Evolutionary conservation across 2,113 vertebrate species (phyloP), one percentile per base, ranked within the genome.

Genomic region (Carollia perspicillata): DNA sequence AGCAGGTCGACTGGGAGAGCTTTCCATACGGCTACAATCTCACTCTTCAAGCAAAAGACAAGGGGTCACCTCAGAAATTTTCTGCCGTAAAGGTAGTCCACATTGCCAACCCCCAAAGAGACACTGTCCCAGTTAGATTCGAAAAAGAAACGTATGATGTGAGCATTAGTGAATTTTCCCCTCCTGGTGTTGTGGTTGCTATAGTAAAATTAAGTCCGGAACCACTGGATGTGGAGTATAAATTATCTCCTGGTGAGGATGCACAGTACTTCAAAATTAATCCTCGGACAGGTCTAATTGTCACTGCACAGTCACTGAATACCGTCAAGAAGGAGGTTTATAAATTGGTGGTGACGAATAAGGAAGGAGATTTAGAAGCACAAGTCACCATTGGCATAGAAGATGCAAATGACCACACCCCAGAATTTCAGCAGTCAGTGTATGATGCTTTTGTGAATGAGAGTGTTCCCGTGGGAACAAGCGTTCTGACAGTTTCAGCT

Each of bases 1-100:
- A 98, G 79, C 97, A 98, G 14, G 90, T 99, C 18, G 98, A 99
- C 2, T 99, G 99, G 99, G 98, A 99, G 42, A 98, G 63, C 60
- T 99, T 98, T 90, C 99, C 99, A 0, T 98, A 99, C 49, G 99
- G 99, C 83, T 99, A 98, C 93, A 99, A 99, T 75, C 98, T 99
- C 23, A 99, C 99, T 53, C 98, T 99, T 75, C 99, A 99, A 98
- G 99, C 99, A 1, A 99, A 99, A 97, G 99, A 99, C 97, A 99
- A 97, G 68, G 99, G 99, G 28, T 99, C 98, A 47, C 99, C 99
- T 49, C 99, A 99, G 83, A 99, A 99, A 89, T 98, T 99, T 92
- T 99, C 99, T 66, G 98, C 98, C 0, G 96, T 98, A 11, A 99
- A 98, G 83, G 92, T 98, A 2, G 98, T 99, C 42, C 99, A 99